Base-by-base conservation (phyloP, 1,140 invertebrate species). In the Temnothorax nylanderi region DNA sequence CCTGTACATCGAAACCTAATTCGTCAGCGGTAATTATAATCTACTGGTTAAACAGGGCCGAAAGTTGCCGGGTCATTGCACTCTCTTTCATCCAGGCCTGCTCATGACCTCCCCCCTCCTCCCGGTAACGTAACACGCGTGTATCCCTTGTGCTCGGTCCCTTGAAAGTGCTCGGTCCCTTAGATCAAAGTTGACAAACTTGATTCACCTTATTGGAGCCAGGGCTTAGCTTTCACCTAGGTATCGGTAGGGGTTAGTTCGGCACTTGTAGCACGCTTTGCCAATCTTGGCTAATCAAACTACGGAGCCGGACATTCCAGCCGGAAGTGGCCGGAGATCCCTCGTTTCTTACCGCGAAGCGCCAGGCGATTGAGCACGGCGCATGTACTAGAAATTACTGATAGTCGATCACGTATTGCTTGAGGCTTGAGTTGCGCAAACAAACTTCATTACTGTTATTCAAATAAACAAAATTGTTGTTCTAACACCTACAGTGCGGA, bases 121-220 rank as follows among this genome's bases (percentile, higher is more conserved):
- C 34, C 16, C 60, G 65, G 21, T 26, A 80, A 86, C 16, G 44
- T 60, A 72, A 86, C 74, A 47, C 44, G 44, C 74, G 51, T 74
- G 85, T 84, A 90, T 51, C 49, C 56, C 49, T 80, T 89, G 88
- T 86, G 88, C 72, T 90, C 76, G 71, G 88, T 78, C 86, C 65
- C 49, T 85, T 69, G 89, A 84, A 92, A 92, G 89, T 90, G 87
- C 90, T 26, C 26, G 26, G 26, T 26, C 26, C 26, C 87, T 88
- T 77, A 88, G 89, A 93, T 94, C 89, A 94, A 92, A 94, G 93
- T 94, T 93, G 92, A 92, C 92, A 93, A 94, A 94, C 92, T 94
- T 90, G 89, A 93, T 93, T 92, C 88, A 11, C 82, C 80, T 69
- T 87, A 67, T 86, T 47, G 51, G 44, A 77, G 56, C 37, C 34